Percentiles rank a stretch among this genome's conserved stretches.
These are phyloP conservation scores for Pharmacophagus antenor DNA, from an alignment of 2,888 invertebrate genomes.

Conservation along the genomic window DNA sequence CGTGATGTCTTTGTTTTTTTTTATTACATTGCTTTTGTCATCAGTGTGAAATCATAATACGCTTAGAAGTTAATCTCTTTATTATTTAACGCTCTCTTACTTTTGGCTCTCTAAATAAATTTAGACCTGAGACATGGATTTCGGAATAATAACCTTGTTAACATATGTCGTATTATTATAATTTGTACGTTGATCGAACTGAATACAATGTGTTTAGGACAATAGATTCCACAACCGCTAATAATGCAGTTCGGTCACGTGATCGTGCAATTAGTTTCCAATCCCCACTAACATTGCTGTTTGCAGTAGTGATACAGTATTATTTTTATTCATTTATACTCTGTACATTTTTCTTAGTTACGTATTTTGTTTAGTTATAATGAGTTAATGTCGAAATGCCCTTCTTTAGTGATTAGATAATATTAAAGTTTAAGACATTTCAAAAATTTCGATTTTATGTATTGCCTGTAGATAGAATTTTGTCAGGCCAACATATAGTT, in stretches of 20 bases:
- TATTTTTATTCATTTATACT: conserved; percentile 72
- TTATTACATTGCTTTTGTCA: conserved; percentile 41
- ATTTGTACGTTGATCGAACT: conserved; percentile 14
- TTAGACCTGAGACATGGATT: conserved; percentile 16
- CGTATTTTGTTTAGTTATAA: conserved; percentile 37
- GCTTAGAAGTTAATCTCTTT: conserved; percentile 54
- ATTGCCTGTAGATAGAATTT: conserved; percentile 32
- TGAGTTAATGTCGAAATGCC: conserved; percentile 56
- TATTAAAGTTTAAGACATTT: conserved; percentile 30
- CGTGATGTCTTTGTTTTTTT: conserved; percentile 43
- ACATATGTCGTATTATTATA: conserved; percentile 3
- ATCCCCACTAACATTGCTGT: conserved; percentile 63
- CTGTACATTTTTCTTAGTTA: conserved; percentile 71
- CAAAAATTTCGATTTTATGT: conserved; percentile 32
- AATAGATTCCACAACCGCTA: conserved; percentile 11
- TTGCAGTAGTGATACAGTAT: conserved; percentile 75
- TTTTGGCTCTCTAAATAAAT: conserved; percentile 55
- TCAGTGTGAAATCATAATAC: conserved; percentile 44
- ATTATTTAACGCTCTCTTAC: conserved; percentile 61
- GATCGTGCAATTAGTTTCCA: conserved; percentile 36
- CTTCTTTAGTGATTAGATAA: conserved; percentile 26
- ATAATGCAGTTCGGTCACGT: conserved; percentile 24
- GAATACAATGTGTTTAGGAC: conserved; percentile 13
- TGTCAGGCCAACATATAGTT: conserved; percentile 32
- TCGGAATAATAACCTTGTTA: conserved; percentile 6